A percentile compares a stretch with the other conserved stretches of the same genome.
These are phyloP conservation scores for Sphyrna mokarran DNA, from an alignment of 2,113 vertebrate species.

Conservation along the genomic window DNA sequence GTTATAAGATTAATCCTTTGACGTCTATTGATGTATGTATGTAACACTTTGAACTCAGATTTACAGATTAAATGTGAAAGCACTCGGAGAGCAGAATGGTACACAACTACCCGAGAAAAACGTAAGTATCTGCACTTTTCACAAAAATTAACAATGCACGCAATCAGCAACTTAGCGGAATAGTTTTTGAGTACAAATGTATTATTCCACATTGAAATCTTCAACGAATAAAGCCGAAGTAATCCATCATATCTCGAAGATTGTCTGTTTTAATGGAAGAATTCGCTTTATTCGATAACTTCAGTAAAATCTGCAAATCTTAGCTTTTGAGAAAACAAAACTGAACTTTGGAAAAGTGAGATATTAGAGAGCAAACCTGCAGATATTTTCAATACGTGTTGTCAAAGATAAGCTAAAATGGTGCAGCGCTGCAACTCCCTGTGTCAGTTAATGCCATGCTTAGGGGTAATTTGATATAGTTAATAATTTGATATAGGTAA, in stretches of 20 bases:
- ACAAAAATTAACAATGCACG: neutral
- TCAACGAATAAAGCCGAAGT: neutral
- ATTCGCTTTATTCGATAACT: neutral
- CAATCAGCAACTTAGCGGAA: neutral
- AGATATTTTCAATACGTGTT: neutral
- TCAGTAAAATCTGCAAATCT: neutral
- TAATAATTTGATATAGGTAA: too few relatives aligned
- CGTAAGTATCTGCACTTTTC: neutral
- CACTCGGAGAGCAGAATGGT: neutral
- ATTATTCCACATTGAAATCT: neutral
- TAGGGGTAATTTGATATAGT: too few relatives aligned
- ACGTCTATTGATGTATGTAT: neutral
- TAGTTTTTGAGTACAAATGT: neutral
- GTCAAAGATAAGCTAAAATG: neutral
- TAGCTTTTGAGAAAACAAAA: neutral
- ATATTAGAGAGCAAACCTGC: neutral
- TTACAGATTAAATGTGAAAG: neutral
- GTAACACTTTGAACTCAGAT: neutral
- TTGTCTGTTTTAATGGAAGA: neutral
- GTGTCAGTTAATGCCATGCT: neutral
- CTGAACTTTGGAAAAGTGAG: neutral
- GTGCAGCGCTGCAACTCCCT: neutral
- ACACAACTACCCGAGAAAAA: neutral
- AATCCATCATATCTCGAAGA: neutral
- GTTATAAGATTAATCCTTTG: too few relatives aligned